phyloP scores from a whole-genome alignment of 2,888 invertebrate species.

The Cheiracanthium punctorium region DNA sequence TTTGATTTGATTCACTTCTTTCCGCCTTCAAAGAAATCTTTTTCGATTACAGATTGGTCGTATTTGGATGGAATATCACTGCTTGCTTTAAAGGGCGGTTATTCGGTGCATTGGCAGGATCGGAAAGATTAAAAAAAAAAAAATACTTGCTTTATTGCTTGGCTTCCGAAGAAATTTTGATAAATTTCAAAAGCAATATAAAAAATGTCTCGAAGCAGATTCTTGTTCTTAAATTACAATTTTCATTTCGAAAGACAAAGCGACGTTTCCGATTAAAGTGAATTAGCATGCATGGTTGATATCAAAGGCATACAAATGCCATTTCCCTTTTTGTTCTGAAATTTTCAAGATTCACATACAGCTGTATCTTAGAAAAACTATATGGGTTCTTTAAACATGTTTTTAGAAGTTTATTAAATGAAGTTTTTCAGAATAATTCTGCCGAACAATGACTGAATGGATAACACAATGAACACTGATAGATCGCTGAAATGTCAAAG shows the following conservation, averaged over 20 bases:
- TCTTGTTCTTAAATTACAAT: too few species aligned
- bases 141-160: neutral
- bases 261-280: too few species aligned
- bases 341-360: neutral
- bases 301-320: too few species aligned
- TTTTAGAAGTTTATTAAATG: too few species aligned
- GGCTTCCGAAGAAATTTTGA: neutral
- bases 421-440: too few species aligned
- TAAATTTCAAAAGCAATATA: neutral
- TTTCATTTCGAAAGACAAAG: too few species aligned
- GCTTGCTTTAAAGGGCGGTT: neutral
- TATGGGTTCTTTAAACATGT: too few species aligned
- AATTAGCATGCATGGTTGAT: neutral
- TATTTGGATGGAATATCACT: neutral
- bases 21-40: slow-evolving; percentile 31
- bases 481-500: too few species aligned
- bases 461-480: too few species aligned
- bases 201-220: too few species aligned
- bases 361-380: neutral
- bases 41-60: neutral
- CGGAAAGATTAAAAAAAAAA: too few species aligned
- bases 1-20: slow-evolving; percentile 21
- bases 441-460: too few species aligned
- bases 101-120: neutral
- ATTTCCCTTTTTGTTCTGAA: neutral